Evolutionary conservation across 1,140 invertebrate species (phyloP).

Genomic region (Hyles vespertilio): DNA sequence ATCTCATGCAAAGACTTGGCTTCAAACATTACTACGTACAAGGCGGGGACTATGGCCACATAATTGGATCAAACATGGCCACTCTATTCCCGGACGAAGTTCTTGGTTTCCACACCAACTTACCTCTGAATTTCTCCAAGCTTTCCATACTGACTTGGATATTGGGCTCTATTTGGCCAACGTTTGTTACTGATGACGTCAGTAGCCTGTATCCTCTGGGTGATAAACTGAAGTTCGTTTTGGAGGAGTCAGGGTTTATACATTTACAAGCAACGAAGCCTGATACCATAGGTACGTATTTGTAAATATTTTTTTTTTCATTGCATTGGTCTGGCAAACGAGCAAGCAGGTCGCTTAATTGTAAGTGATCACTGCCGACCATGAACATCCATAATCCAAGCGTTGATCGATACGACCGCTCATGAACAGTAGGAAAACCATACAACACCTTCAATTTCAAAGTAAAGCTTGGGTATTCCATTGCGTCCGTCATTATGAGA

Average conservation of each 20-base stretch:
- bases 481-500: too few relatives aligned
- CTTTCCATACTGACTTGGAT: conserved; percentile 37
- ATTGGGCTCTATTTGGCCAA: conserved; percentile 52
- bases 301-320: too few relatives aligned
- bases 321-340: background rate
- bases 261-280: conserved; percentile 93
- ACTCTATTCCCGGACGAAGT: conserved; percentile 84
- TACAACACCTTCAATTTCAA: too few relatives aligned
- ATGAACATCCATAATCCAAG: too few relatives aligned
- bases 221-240: conserved; percentile 64
- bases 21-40: conserved; percentile 87
- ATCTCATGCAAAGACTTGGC: conserved; percentile 89
- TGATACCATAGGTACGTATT: conserved; percentile 86
- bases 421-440: too few relatives aligned
- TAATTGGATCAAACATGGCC: conserved; percentile 79
- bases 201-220: conserved; percentile 79
- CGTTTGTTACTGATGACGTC: conserved; percentile 59
- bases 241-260: conserved; percentile 87
- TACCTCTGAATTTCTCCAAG: conserved; percentile 39
- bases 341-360: background rate
- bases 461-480: too few relatives aligned
- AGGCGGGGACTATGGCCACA: conserved; percentile 88
- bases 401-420: too few relatives aligned
- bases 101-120: conserved; percentile 60
- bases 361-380: too few relatives aligned